phyloP scores from a whole-genome alignment of 2,888 invertebrate species.

The Sphinx pinastri region DNA sequence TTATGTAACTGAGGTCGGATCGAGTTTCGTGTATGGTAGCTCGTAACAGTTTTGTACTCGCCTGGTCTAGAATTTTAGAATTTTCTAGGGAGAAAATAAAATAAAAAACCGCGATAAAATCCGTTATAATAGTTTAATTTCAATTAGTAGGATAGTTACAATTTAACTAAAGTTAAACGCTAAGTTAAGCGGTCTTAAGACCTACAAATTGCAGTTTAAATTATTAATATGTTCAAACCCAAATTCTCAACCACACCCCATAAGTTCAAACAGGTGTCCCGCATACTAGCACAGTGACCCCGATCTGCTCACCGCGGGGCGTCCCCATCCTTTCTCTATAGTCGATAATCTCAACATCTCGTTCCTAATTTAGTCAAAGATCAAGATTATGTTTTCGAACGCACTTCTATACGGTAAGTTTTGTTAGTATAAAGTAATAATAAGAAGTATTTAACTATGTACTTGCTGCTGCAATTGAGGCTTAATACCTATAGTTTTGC shows the following conservation, averaged over 20 bases:
- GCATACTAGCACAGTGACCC: constrained; percentile 66
- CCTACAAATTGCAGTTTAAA: neutral
- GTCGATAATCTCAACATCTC: constrained; percentile 68
- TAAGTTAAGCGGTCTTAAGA: too few relatives aligned
- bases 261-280: constrained; percentile 47
- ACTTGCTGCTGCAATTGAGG: too few relatives aligned
- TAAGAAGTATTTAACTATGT: neutral
- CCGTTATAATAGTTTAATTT: too few relatives aligned
- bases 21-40: too few relatives aligned
- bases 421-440: neutral
- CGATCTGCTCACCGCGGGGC: constrained; percentile 56
- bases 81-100: too few relatives aligned
- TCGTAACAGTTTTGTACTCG: too few relatives aligned
- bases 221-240: neutral
- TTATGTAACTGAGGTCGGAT: too few relatives aligned
- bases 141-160: too few relatives aligned
- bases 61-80: too few relatives aligned
- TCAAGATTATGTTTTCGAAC: constrained; percentile 50
- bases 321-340: constrained; percentile 53
- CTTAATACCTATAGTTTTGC: too few relatives aligned
- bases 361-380: constrained; percentile 64
- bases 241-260: constrained; percentile 15
- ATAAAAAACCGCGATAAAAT: too few relatives aligned
- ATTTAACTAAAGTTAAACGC: too few relatives aligned
- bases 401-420: constrained; percentile 10